Evolutionary conservation across 1,140 invertebrate species (phyloP), one percentile per base, ranked within the genome.

Genomic region (Diachasma alloeum): DNA sequence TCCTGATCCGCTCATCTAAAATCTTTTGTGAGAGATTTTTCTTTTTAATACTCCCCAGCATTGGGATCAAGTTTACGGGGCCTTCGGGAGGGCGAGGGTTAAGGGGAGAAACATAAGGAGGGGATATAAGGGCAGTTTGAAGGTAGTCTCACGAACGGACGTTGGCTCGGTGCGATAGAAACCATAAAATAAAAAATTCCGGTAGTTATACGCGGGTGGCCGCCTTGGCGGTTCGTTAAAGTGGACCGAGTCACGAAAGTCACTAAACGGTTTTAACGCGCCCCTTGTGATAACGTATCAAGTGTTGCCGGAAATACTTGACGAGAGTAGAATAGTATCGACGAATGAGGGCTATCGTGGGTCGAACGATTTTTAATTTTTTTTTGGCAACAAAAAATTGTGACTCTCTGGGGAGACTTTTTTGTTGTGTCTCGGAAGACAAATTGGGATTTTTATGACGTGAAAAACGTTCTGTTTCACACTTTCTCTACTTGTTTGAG

Each of bases 51-150:
- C 48, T 15, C 48, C 17, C 22, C 24, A 24, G 19, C 59, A 63
- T 63, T 63, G 13, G 44, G 15, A 36, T 69, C 36, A 24, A 13
- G 5, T 31, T 24, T 56, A 59, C 26, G 24, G 24, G 26, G 48
- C 13, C 17, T 46, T 44, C 31, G 22, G 24, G 36, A 19, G 39
- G 13, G 15, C 31, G 31, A 31, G 68, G 36, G 11, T 48, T 10
- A 48, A 74, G 46, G 31, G 37, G 31, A 22, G 24, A 24, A 42
- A 13, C 63, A 75, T 75, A 56, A 70, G 68, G 36, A 69, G 26
- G 63, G 46, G 73, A 74, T 75, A 75, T 69, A 70, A 75, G 42
- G 67, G 66, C 68, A 75, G 48, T 75, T 75, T 48, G 46, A 68
- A 68, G 66, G n/a, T 68, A 68, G 66, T 68, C 36, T 39, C 66